Conservation (phyloP, 2,797 vertebrate species). For the Gila robusta region DNA sequence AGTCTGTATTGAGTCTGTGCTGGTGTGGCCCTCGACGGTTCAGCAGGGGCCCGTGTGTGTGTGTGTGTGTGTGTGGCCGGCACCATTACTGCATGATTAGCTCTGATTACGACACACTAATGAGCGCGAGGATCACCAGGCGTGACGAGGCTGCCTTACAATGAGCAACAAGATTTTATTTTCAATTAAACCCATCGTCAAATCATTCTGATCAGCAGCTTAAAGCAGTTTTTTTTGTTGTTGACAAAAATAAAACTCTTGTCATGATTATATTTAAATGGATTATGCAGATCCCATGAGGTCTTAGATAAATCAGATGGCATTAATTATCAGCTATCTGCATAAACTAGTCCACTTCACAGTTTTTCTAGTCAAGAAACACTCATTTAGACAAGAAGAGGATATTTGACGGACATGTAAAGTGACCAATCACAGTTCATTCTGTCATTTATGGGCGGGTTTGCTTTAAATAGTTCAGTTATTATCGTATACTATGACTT, state of each 20-base stretch:
- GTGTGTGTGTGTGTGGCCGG: constrained; percentile 42
- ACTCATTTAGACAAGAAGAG: neutral
- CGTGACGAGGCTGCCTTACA: constrained; percentile 58
- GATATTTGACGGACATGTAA: neutral
- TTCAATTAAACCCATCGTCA: constrained; percentile 41
- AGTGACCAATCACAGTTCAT: neutral
- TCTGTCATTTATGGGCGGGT: neutral
- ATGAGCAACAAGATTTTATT: constrained; percentile 60
- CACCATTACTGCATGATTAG: constrained; percentile 69
- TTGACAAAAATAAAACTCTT: constrained; percentile 11
- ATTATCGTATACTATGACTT: neutral
- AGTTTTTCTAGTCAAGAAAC: neutral
- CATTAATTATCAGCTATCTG: neutral
- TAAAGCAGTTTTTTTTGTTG: neutral
- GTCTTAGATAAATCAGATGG: neutral
- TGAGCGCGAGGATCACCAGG: constrained; percentile 55
- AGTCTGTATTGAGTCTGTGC: too few relatives aligned
- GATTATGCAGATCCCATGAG: neutral
- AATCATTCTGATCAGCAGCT: constrained; percentile 45
- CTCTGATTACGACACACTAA: constrained; percentile 68
- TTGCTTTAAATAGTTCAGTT: neutral
- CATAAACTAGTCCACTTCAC: neutral
- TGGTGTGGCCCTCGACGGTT: too few relatives aligned
- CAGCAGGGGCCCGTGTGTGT: neutral
- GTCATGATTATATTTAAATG: constrained; percentile 9